These are phyloP conservation scores for Paracanthobrama guichenoti DNA, from an alignment of 2,113 vertebrate genomes.

Conservation along the genomic window DNA sequence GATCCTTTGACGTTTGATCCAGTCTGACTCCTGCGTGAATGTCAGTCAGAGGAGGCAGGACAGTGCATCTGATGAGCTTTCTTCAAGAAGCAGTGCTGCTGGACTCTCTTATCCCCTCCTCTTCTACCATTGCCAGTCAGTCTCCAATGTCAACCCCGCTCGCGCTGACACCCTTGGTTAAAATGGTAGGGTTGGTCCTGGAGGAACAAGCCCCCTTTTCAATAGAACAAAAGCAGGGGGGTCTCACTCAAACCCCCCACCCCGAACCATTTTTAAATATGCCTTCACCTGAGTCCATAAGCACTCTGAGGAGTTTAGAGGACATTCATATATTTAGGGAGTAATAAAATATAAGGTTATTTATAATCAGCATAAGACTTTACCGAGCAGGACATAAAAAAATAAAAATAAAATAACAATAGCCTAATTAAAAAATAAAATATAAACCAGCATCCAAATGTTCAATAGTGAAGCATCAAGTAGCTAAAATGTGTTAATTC, in stretches of 20 bases:
- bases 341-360: background rate
- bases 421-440: background rate
- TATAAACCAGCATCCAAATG: background rate
- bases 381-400: background rate
- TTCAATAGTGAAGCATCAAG: constrained; percentile 18
- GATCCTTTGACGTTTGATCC: constrained; percentile 53
- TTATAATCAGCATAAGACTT: background rate
- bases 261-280: constrained; percentile 61
- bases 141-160: constrained; percentile 71
- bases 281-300: constrained; percentile 74
- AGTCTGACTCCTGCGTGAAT: constrained; percentile 51
- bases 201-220: constrained; percentile 77
- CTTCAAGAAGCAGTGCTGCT: constrained; percentile 57
- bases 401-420: background rate
- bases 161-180: constrained; percentile 72
- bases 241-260: constrained; percentile 49
- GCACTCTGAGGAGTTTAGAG: constrained; percentile 55
- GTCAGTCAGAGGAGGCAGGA: constrained; percentile 53
- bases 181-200: constrained; percentile 76
- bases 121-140: constrained; percentile 72
- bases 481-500: constrained; percentile 47
- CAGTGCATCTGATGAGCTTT: constrained; percentile 60
- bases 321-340: background rate
- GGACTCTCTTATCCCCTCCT: constrained; percentile 67
- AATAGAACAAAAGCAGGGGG: constrained; percentile 76